These are phyloP conservation scores for Phoebastria nigripes DNA, from an alignment of 2,797 vertebrate genomes.

Conservation along the genomic window DNA sequence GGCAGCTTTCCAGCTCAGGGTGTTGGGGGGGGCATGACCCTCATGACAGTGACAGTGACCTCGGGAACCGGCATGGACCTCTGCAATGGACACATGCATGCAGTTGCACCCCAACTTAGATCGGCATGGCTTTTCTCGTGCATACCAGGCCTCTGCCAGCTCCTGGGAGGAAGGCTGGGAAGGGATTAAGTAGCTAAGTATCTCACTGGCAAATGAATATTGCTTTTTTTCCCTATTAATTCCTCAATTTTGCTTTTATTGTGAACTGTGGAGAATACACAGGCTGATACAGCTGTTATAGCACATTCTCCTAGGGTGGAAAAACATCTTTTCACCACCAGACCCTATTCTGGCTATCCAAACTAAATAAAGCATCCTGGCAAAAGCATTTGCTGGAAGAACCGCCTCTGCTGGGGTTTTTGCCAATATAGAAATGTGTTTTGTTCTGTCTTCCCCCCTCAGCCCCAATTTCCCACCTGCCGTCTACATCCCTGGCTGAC, in stretches of 20 bases:
- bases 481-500: background rate
- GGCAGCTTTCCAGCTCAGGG: background rate
- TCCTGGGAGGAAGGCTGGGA: background rate
- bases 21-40: background rate
- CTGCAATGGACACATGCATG: rapidly evolving
- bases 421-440: constrained; percentile 23
- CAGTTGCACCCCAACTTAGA: background rate
- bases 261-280: background rate
- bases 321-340: constrained; percentile 31
- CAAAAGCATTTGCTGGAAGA: constrained; percentile 33
- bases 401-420: background rate
- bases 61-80: background rate
- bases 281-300: constrained; percentile 30
- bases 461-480: background rate
- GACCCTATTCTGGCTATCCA: constrained; percentile 4
- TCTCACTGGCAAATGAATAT: background rate
- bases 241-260: constrained; percentile 18
- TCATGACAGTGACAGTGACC: background rate
- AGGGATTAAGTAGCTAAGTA: constrained; percentile 23
- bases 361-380: constrained; percentile 43
- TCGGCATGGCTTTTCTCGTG: background rate
- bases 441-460: background rate
- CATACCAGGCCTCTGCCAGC: background rate
- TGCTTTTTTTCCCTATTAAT: background rate
- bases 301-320: background rate